Conservation (phyloP, 2,888 invertebrate species). For the Cryptus armator region DNA sequence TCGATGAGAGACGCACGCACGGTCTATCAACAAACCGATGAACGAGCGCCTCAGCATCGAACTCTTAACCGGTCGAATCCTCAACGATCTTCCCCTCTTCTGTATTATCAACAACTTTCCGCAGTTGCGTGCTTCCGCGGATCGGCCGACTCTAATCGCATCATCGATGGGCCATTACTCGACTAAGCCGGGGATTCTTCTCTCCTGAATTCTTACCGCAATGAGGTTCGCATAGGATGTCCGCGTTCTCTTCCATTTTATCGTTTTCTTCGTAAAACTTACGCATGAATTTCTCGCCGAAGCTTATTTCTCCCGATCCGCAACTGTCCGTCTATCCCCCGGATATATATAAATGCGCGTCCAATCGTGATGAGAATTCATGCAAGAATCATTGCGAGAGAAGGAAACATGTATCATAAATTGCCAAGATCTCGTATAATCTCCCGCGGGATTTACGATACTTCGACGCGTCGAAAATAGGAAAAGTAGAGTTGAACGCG, state of each 20-base stretch:
- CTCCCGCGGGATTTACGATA: background rate
- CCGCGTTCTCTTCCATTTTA: background rate
- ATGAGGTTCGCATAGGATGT: background rate
- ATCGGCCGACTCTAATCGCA: constrained; percentile 44
- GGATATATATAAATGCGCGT: constrained; percentile 1
- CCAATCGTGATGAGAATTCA: constrained; percentile 28
- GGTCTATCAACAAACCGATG: constrained; percentile 3
- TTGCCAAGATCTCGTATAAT: background rate
- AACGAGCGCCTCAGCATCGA: background rate
- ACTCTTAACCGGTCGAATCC: background rate
- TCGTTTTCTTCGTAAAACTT: background rate
- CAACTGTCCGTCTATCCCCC: background rate
- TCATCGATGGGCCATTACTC: constrained; percentile 48
- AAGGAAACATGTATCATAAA: constrained; percentile 37
- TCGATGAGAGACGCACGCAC: constrained; percentile 8
- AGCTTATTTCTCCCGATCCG: constrained; percentile 12
- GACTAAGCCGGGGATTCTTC: constrained; percentile 35
- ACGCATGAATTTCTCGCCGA: constrained; percentile 15
- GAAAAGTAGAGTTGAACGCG: background rate
- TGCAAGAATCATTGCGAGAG: background rate
- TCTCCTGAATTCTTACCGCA: constrained; percentile 7
- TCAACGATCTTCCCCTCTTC: constrained; percentile 29
- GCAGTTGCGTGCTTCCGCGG: constrained; percentile 34
- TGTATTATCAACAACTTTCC: constrained; percentile 34
- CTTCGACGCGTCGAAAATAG: background rate